Base-by-base conservation (phyloP, 1,140 invertebrate genomes). In the Episyrphus balteatus region DNA sequence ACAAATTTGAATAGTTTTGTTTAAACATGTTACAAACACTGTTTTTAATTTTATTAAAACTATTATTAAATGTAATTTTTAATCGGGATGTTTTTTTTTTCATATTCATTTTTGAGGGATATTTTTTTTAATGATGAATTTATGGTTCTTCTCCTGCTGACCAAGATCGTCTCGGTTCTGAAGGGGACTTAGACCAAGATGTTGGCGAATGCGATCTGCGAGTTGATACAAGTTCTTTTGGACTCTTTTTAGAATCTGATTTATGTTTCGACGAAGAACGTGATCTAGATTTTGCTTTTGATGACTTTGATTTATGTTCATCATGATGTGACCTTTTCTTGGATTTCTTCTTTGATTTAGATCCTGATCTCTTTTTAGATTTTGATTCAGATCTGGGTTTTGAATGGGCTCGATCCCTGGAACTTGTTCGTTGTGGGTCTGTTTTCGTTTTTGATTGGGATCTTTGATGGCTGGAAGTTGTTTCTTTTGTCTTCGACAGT, bases 91-190 rank as follows among this genome's bases (percentile, higher is more conserved):
- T n/a, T n/a, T n/a, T n/a, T 26, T 26, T 26, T 8, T 26, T 26
- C 21, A 26, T 5, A 5, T 5, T 26, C 3, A 26, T 3, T 26
- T 26, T 26, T 26, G 21, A 26, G n/a, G n/a, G n/a, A n/a, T n/a
- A n/a, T n/a, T 26, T 26, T 26, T 5, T 26, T 5, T 3, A 26
- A 26, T 8, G 8, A 26, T 3, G 21, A 26, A n/a, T n/a, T 8
- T 26, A 26, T 8, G 21, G 49, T 42, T 55, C 31, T 60, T 69
- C 52, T 56, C 70, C 30, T 41, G 68, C 57, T 31, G 69, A 70
- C 34, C 65, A 68, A 0, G 69, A 72, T 6, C 69, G 73, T 48
- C 61, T 69, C 38, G 52, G 57, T 43, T 54, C 59, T 44, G 57
- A 59, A 26, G 54, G 60, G 2, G 56, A 57, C 21, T 49, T 45